A percentile compares a stretch with the other conserved stretches of the same genome.
Conservation (phyloP, 2,888 invertebrate species). For the Standfussiana lucernea region DNA sequence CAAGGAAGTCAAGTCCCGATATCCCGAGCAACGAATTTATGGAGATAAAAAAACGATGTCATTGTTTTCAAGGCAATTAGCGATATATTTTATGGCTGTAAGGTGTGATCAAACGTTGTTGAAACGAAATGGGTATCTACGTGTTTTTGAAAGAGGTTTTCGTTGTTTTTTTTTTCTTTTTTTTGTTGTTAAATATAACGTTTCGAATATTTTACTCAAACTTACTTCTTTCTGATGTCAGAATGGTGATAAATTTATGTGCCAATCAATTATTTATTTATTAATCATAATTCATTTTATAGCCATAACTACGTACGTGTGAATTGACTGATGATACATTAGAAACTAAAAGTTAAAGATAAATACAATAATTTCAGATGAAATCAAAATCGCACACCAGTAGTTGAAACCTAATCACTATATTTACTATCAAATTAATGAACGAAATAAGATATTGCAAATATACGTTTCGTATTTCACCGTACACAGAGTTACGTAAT, state of each 20-base stretch:
- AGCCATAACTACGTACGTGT: conserved; percentile 1
- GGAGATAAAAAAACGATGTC: conserved; percentile 37
- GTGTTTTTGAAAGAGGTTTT: conserved; percentile 34
- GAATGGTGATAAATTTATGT: too few relatives aligned
- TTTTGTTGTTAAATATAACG: not conserved
- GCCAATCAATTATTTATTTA: too few relatives aligned
- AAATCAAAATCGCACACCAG: conserved; percentile 27
- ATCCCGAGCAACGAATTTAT: conserved; percentile 55
- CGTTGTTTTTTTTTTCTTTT: not conserved
- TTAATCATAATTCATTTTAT: conserved; percentile 6
- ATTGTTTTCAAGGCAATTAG: conserved; percentile 59
- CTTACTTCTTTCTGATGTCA: not conserved
- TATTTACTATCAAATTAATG: conserved; percentile 37
- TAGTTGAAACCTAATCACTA: conserved; percentile 48
- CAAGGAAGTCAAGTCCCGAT: conserved; percentile 61
- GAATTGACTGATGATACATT: conserved; percentile 18
- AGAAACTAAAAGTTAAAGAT: conserved; percentile 4
- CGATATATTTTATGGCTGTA: conserved; percentile 24
- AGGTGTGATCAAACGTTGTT: conserved; percentile 37
- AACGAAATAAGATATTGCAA: conserved; percentile 38
- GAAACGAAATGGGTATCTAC: conserved; percentile 26
- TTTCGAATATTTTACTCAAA: not conserved
- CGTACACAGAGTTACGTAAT: not conserved
- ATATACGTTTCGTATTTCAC: not conserved
- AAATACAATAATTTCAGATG: conserved; percentile 31